Evolutionary conservation across 2,888 invertebrate species (phyloP).

Genomic region (Troides oblongomaculatus): DNA sequence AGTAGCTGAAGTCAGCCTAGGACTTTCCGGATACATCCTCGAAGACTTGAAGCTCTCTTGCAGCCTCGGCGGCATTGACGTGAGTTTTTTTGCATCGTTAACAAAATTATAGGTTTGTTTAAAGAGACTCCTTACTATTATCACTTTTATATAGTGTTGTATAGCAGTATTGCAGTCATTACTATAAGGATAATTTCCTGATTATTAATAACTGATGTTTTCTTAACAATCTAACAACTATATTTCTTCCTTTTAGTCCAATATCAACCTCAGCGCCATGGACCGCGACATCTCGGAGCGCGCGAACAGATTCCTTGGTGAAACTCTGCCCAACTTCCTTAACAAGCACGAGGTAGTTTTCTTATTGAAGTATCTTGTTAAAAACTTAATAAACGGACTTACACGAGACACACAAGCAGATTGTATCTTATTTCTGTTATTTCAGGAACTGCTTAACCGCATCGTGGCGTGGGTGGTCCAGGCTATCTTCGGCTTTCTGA

Average conservation of each 20-base stretch:
- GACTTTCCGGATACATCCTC: slow-evolving; percentile 47
- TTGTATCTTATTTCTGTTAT: not conserved
- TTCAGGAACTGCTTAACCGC: slow-evolving; percentile 4
- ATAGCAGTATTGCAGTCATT: too few species aligned
- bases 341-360: slow-evolving; percentile 35
- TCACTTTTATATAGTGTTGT: too few species aligned
- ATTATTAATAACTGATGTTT: too few species aligned
- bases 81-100: slow-evolving; percentile 34
- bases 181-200: too few species aligned
- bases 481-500: not conserved
- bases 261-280: slow-evolving; percentile 31
- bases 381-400: too few species aligned
- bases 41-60: slow-evolving; percentile 42
- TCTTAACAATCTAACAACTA: not conserved
- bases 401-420: too few species aligned
- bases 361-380: not conserved
- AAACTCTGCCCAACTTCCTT: slow-evolving; percentile 36
- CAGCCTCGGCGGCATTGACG: slow-evolving; percentile 45
- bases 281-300: slow-evolving; percentile 32
- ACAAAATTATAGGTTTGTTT: too few species aligned
- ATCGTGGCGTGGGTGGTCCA: not conserved
- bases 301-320: slow-evolving; percentile 35
- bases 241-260: slow-evolving; percentile 37
- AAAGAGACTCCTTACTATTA: too few species aligned
- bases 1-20: slow-evolving; percentile 40